Evolutionary conservation across 2,797 vertebrate genomes (phyloP), one percentile per base, ranked within the genome.

Genomic region (Synanceia verrucosa): DNA sequence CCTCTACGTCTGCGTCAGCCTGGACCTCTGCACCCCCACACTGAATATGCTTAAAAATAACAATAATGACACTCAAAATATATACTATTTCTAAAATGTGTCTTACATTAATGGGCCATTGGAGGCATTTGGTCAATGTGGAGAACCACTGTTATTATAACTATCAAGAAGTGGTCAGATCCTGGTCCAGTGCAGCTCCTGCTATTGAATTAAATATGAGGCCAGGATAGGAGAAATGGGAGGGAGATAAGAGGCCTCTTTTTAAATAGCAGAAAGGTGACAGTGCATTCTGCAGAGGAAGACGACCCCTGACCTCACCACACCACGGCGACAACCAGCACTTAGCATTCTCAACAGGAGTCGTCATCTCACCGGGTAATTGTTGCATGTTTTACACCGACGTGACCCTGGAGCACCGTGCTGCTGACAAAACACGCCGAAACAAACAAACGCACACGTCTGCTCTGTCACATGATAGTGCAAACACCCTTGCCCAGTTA

Each of bases 191-290:
- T 31, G 52, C 29, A 66, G 77, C 66, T 73, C 70, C 78, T 62
- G 24, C 73, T 51, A 23, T 82, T 93, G 93, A 93, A 94, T 94
- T 86, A 93, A 92, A 92, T 86, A 94, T 90, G 73, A 80, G n/a
- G 62, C 48, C 70, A 71, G 43, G 50, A 61, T 73, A 47, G 57
- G 68, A 55, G 52, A 19, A 57, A 55, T 26, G 37, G 69, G 71
- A 51, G 74, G 73, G 26, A 56, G 73, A 68, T 70, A 67, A 78
- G 76, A 70, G 51, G 69, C 39, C 55, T 81, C 59, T 79, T 74
- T 88, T 89, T 87, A 82, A 88, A 84, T 44, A 83, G 83, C 73
- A 76, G 78, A 85, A 71, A 82, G 86, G 82, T 83, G 73, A 88
- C 71, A 80, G 73, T 83, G 78, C 78, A 73, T 69, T 69, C 70